Evolutionary conservation across 2,888 invertebrate species (phyloP).

Genomic region (Acanthoscelides obtectus): DNA sequence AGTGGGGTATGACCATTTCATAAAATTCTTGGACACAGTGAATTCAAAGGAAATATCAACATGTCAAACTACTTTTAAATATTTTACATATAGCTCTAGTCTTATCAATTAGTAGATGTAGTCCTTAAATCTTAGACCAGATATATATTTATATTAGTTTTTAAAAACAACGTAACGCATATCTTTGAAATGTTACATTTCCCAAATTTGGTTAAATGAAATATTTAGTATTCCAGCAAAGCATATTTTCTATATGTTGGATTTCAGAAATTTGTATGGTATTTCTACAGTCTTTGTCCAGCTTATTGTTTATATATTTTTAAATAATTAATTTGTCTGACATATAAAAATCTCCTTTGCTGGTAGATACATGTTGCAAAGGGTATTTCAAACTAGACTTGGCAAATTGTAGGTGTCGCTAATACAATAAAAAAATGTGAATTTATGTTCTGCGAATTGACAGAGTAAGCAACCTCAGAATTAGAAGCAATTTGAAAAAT

Average conservation of each 20-base stretch:
- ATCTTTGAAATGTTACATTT: background rate
- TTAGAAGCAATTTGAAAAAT: background rate
- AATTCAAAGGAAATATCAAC: background rate
- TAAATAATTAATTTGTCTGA: no score
- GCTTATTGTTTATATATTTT: no score
- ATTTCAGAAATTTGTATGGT: no score
- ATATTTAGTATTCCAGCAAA: background rate
- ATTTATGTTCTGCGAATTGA: no score
- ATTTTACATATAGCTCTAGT: conserved; percentile 27
- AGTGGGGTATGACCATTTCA: no score
- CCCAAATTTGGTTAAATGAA: background rate
- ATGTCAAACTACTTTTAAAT: background rate
- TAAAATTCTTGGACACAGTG: background rate
- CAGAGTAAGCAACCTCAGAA: no score
- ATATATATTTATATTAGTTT: conserved; percentile 20
- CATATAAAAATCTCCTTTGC: background rate
- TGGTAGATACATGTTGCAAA: background rate
- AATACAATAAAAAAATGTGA: no score
- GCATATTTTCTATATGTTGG: background rate
- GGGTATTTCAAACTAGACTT: background rate
- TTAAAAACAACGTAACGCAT: background rate
- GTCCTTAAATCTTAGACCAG: conserved; percentile 14
- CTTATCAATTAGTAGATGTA: conserved; percentile 20
- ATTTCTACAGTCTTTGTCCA: no score
- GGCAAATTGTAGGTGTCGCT: no score